Conservation (phyloP, 2,888 invertebrate species). For the Pseudococcus longispinus region DNA sequence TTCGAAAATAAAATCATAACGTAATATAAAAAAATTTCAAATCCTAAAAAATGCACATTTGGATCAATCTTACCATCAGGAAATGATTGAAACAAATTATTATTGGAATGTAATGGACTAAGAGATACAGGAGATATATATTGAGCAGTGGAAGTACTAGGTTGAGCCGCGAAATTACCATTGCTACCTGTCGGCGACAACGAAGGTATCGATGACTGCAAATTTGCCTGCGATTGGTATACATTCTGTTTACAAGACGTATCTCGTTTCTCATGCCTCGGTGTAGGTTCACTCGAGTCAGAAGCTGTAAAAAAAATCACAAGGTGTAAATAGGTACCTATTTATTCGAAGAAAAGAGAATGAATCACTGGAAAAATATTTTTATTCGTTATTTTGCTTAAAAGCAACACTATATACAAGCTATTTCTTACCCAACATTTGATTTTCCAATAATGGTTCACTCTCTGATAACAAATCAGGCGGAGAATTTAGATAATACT, state of each 20-base stretch:
- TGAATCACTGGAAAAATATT: neutral
- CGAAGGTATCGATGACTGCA: neutral
- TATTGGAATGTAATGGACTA: conserved; percentile 63
- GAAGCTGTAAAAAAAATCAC: conserved; percentile 58
- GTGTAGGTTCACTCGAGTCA: conserved; percentile 59
- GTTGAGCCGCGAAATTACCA: conserved; percentile 20
- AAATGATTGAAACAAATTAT: conserved; percentile 37
- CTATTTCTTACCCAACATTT: conserved; percentile 60
- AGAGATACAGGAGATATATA: conserved; percentile 63
- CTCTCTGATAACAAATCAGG: conserved; percentile 60
- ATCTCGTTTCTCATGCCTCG: conserved; percentile 56
- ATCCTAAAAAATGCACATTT: too few relatives aligned
- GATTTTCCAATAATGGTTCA: conserved; percentile 61
- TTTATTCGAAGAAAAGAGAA: neutral
- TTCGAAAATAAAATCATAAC: neutral
- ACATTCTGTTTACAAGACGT: neutral
- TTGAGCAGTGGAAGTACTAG: conserved; percentile 60
- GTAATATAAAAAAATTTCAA: neutral
- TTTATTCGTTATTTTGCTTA: neutral
- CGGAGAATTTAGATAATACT: conserved; percentile 57
- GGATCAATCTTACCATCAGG: neutral
- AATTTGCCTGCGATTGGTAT: conserved; percentile 11
- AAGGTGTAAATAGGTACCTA: neutral
- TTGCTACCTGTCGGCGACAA: conserved; percentile 16
- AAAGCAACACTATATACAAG: conserved; percentile 10